These are phyloP conservation scores for Aphelinus certus DNA, from an alignment of 1,140 invertebrate species.

Conservation along the genomic window DNA sequence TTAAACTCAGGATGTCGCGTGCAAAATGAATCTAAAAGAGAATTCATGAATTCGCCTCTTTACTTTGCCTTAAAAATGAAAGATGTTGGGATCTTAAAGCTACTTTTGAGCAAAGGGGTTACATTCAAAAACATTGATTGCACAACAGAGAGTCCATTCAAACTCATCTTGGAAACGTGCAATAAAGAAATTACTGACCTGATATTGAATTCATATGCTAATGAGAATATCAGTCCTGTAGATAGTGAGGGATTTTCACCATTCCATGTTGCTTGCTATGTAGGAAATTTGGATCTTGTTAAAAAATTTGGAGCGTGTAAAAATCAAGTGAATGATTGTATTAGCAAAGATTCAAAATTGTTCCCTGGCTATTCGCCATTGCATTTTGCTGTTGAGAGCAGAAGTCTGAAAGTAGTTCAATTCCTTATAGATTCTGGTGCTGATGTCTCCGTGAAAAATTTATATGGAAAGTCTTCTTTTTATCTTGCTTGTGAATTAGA, in stretches of 20 bases:
- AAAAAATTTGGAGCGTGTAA: neutral
- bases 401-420: neutral
- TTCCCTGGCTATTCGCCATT: slow-evolving; percentile 4
- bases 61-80: too few species aligned
- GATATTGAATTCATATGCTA: neutral
- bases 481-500: neutral
- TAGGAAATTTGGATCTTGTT: neutral
- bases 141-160: too few species aligned
- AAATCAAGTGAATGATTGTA: neutral
- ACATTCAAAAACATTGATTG: too few species aligned
- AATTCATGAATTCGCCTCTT: too few species aligned
- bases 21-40: too few species aligned
- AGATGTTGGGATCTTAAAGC: too few species aligned
- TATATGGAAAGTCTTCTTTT: neutral
- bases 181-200: neutral
- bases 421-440: neutral
- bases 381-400: neutral
- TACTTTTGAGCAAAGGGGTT: too few species aligned
- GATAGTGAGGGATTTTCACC: neutral
- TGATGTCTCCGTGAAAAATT: neutral
- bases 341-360: neutral
- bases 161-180: too few species aligned
- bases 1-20: too few species aligned
- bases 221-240: neutral
- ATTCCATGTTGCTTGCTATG: slow-evolving; percentile 1